Conservation (phyloP, 1,140 invertebrate genomes). For the Ptiloglossa arizonensis region DNA sequence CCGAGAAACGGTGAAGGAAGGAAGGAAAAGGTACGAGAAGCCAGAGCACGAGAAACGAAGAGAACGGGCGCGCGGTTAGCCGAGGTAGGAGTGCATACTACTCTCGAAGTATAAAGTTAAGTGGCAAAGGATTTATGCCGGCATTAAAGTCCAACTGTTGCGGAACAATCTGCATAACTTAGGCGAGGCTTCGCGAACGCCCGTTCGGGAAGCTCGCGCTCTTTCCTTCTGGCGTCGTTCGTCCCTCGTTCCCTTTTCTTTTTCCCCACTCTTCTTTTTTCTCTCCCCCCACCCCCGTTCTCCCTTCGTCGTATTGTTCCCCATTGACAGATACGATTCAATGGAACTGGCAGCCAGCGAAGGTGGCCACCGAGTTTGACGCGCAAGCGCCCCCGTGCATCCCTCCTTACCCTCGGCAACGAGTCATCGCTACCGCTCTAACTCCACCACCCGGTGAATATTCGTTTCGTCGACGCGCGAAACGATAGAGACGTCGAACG, state of each 20-base stretch:
- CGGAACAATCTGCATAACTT: slow-evolving; percentile 80
- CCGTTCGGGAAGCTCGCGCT: slow-evolving; percentile 46
- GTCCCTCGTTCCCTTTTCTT: neutral
- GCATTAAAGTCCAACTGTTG: slow-evolving; percentile 80
- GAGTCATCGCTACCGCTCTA: too few species aligned
- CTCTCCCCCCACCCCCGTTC: slow-evolving; percentile 18
- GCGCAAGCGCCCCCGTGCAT: slow-evolving; percentile 42
- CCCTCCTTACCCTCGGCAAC: slow-evolving; percentile 9
- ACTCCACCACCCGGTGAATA: too few species aligned
- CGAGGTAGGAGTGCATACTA: slow-evolving; percentile 53
- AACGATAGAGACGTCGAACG: neutral
- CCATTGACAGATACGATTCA: slow-evolving; percentile 76
- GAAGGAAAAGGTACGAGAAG: slow-evolving; percentile 23
- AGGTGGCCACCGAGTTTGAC: slow-evolving; percentile 58
- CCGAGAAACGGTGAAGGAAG: neutral
- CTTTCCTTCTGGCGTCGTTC: slow-evolving; percentile 30
- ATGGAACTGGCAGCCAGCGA: slow-evolving; percentile 60
- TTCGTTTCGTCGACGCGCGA: too few species aligned
- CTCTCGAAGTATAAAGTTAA: slow-evolving; percentile 78
- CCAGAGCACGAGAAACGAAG: slow-evolving; percentile 2
- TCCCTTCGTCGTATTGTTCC: slow-evolving; percentile 70
- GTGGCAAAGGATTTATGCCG: slow-evolving; percentile 79
- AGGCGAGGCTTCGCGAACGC: slow-evolving; percentile 70
- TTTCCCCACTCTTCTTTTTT: neutral
- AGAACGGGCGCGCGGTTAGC: neutral